Percentiles rank a stretch among this genome's conserved stretches.
Conservation (phyloP, 2,113 vertebrate species). For the Pao palembangensis region DNA sequence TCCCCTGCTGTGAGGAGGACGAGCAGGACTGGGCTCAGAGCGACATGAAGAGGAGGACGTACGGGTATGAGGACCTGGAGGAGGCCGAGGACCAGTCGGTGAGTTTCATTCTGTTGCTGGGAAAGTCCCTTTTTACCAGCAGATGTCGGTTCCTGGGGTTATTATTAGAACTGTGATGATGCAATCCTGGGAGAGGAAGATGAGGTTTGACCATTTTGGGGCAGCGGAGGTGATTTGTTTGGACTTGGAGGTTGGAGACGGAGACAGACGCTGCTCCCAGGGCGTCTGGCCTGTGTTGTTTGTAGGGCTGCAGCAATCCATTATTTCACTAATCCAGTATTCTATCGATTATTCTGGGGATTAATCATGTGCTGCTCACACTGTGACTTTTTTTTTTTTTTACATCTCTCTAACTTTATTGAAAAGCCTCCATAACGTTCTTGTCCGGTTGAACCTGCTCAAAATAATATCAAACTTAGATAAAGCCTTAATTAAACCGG, state of each 20-base stretch:
- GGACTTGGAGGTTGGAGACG: conserved; percentile 6
- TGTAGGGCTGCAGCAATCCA: too few relatives aligned
- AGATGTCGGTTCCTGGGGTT: background rate
- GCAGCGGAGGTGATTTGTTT: conserved; percentile 11
- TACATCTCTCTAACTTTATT: too few relatives aligned
- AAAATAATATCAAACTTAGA: too few relatives aligned
- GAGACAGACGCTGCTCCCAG: background rate
- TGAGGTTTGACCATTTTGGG: background rate
- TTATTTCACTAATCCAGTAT: too few relatives aligned
- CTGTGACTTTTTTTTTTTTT: too few relatives aligned
- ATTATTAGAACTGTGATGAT: background rate
- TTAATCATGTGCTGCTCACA: too few relatives aligned
- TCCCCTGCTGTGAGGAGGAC: conserved; percentile 81
- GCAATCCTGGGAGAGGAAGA: conserved; percentile 4
- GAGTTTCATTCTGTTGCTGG: conserved; percentile 11
- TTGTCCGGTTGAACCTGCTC: too few relatives aligned
- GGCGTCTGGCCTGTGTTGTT: too few relatives aligned
- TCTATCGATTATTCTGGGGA: too few relatives aligned
- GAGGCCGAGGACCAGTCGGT: conserved; percentile 54
- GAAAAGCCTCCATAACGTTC: too few relatives aligned
- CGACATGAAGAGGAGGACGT: conserved; percentile 82
- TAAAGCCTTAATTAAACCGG: too few relatives aligned
- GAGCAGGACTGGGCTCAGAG: conserved; percentile 70
- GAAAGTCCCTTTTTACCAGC: background rate
- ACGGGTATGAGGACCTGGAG: conserved; percentile 66